A percentile compares a stretch with the other conserved stretches of the same genome.
phyloP scores from a whole-genome alignment of 2,113 vertebrate species.

The Sceloporus tristichus region DNA sequence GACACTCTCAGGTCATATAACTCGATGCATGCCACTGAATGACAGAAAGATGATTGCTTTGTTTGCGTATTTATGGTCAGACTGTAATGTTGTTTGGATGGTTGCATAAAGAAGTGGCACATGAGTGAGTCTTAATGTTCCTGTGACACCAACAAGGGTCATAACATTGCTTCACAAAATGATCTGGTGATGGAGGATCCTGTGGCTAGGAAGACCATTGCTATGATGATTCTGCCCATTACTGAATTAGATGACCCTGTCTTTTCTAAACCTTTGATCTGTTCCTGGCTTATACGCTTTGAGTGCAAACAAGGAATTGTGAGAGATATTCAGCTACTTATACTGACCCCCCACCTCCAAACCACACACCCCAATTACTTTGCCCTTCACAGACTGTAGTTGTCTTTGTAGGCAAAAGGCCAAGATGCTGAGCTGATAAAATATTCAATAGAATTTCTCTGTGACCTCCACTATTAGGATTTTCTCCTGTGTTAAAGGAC shows the following conservation, averaged over 20 bases:
- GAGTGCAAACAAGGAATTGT: slow-evolving; percentile 33
- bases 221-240: neutral
- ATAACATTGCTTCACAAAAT: slow-evolving; percentile 36
- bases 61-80: neutral
- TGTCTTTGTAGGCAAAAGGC: slow-evolving; percentile 61
- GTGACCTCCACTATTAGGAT: slow-evolving; percentile 51
- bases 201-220: slow-evolving; percentile 16
- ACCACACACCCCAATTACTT: neutral
- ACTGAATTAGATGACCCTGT: slow-evolving; percentile 1
- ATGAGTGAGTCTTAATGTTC: slow-evolving; percentile 27
- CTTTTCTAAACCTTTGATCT: neutral
- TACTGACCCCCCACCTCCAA: neutral
- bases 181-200: neutral
- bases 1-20: neutral
- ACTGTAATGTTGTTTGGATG: rapidly evolving
- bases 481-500: slow-evolving; percentile 27
- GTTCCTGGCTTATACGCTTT: rapidly evolving
- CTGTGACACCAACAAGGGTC: slow-evolving; percentile 15
- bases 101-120: neutral
- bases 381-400: slow-evolving; percentile 60
- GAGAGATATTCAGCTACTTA: slow-evolving; percentile 27
- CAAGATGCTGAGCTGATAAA: slow-evolving; percentile 65
- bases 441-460: slow-evolving; percentile 68
- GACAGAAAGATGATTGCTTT: neutral
- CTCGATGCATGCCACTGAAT: rapidly evolving